Conservation (phyloP, 2,113 vertebrate species). For the Pelobates fuscus region DNA sequence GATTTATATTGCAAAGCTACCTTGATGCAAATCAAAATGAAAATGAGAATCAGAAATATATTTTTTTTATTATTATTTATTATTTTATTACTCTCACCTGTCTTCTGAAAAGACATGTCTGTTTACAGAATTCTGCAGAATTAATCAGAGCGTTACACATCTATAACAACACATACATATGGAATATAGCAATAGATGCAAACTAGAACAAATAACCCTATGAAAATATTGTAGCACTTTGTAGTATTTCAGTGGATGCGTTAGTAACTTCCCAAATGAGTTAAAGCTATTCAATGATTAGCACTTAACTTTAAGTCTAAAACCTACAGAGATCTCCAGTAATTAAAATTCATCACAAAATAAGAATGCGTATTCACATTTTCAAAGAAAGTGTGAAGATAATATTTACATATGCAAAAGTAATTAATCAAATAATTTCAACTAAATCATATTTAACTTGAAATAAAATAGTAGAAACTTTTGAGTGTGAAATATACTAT, state of each 20-base stretch:
- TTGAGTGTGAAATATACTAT: too few relatives aligned
- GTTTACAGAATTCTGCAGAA: background rate
- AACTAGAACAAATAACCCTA: background rate
- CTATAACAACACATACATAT: too few relatives aligned
- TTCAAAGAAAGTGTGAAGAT: background rate
- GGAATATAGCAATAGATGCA: slow-evolving; percentile 2
- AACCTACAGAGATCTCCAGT: background rate
- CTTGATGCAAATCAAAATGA: too few relatives aligned
- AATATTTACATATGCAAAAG: too few relatives aligned
- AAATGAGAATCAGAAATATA: too few relatives aligned
- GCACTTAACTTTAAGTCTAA: background rate
- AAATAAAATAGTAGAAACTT: too few relatives aligned
- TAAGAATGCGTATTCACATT: background rate
- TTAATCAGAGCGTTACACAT: too few relatives aligned
- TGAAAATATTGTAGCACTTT: slow-evolving; percentile 11
- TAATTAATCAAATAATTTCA: background rate
- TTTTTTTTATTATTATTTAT: too few relatives aligned
- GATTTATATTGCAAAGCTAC: too few relatives aligned
- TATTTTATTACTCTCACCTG: too few relatives aligned
- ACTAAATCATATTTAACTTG: background rate
- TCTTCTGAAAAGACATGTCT: background rate
- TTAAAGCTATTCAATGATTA: slow-evolving; percentile 10
- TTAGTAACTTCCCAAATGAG: background rate
- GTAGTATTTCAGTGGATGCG: too few relatives aligned
- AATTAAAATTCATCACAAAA: slow-evolving; percentile 8